phyloP scores from a whole-genome alignment of 2,888 invertebrate genomes.

The Nomada fabriciana region DNA sequence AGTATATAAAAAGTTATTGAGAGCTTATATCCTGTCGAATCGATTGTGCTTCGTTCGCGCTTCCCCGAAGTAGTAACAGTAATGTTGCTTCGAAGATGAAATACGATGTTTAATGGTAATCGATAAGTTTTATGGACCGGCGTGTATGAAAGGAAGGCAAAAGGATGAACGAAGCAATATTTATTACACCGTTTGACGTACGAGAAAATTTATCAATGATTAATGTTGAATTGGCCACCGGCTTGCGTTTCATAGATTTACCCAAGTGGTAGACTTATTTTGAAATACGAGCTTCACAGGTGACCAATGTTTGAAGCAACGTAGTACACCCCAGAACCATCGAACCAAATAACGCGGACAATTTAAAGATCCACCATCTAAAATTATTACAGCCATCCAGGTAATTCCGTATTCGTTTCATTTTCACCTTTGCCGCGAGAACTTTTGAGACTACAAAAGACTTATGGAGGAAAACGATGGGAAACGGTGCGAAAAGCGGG shows the following conservation, averaged over 20 bases:
- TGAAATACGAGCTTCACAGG: not conserved
- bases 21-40: not conserved
- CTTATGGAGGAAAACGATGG: not conserved
- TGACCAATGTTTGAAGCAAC: not conserved
- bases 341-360: too few relatives aligned
- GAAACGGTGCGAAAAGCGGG: not conserved
- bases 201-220: slow-evolving; percentile 68
- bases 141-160: slow-evolving; percentile 43
- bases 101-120: slow-evolving; percentile 60
- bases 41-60: not conserved
- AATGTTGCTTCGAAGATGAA: slow-evolving; percentile 45
- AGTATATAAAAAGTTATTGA: not conserved
- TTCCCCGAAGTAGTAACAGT: not conserved
- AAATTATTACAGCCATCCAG: not conserved
- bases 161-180: slow-evolving; percentile 63
- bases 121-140: slow-evolving; percentile 64
- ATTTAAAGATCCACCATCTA: too few relatives aligned
- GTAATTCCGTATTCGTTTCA: not conserved
- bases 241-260: slow-evolving; percentile 14
- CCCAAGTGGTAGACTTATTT: slow-evolving; percentile 6
- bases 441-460: not conserved
- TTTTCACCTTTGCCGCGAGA: not conserved
- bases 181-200: slow-evolving; percentile 62
- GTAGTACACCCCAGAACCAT: too few relatives aligned
- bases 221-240: slow-evolving; percentile 59